Conservation (phyloP, 1,140 invertebrate genomes). For the Hycleus phaleratus region DNA sequence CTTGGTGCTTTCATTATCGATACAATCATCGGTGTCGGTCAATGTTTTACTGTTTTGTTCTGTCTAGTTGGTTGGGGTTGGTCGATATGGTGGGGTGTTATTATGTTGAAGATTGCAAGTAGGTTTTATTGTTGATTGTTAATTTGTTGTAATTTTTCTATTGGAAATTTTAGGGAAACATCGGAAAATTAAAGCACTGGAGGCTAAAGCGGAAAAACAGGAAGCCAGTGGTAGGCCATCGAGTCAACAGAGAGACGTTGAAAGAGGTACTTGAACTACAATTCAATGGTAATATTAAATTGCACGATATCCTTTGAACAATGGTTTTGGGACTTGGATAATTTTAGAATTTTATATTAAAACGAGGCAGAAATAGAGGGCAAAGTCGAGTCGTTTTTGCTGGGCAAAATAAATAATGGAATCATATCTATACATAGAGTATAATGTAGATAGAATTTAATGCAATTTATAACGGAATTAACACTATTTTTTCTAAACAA, state of each 20-base stretch:
- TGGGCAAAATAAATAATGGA: slow-evolving; percentile 16
- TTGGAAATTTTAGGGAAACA: slow-evolving; percentile 27
- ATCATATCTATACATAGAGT: slow-evolving; percentile 17
- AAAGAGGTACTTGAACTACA: slow-evolving; percentile 23
- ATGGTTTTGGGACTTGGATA: not conserved
- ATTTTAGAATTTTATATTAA: not conserved
- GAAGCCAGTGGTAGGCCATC: slow-evolving; percentile 6
- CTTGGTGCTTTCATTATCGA: slow-evolving; percentile 76
- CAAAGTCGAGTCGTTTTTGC: slow-evolving; percentile 22
- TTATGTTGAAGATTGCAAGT: slow-evolving; percentile 74
- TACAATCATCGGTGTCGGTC: slow-evolving; percentile 72
- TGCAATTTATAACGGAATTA: slow-evolving; percentile 14
- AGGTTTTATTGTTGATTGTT: slow-evolving; percentile 37
- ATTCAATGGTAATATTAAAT: no score
- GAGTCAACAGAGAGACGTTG: slow-evolving; percentile 12
- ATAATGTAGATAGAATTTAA: slow-evolving; percentile 21
- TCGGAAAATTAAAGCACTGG: slow-evolving; percentile 30
- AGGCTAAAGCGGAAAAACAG: slow-evolving; percentile 20
- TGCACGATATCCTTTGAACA: not conserved
- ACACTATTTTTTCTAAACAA: slow-evolving; percentile 21
- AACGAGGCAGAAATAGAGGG: not conserved
- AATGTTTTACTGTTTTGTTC: slow-evolving; percentile 89
- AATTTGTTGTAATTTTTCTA: not conserved
- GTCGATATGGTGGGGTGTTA: slow-evolving; percentile 94
- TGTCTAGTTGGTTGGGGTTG: slow-evolving; percentile 95